Evolutionary conservation across 2,797 vertebrate genomes (phyloP), one percentile per base, ranked within the genome.

Genomic region (Oreochromis grahami): DNA sequence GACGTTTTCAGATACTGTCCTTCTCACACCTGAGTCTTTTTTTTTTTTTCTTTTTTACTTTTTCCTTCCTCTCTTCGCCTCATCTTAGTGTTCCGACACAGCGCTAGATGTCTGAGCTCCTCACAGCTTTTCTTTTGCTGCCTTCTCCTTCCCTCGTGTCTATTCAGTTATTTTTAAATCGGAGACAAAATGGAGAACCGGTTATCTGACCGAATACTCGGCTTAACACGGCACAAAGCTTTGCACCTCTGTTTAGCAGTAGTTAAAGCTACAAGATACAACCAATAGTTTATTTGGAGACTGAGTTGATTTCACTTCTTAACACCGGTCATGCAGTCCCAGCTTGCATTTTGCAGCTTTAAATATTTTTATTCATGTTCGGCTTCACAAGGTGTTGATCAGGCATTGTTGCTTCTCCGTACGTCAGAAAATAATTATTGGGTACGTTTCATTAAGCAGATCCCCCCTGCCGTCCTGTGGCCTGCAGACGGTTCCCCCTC

Each of bases 31-130:
- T 36, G 17, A 17, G 58, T 63, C 32, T 13, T 24, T 38, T 78
- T 55, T 26, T 11, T 56, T n/a, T n/a, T n/a, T n/a, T n/a, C 24
- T 50, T 51, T 83, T 1, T 13, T 4, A 58, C 19, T 55, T 83
- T 79, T 85, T 82, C 80, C 24, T 17, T 1, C 19, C 60, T 81
- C n/a, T n/a, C n/a, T n/a, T n/a, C n/a, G n/a, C n/a, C n/a, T 85
- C 87, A 70, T 86, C 77, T 77, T 81, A n/a, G 81, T 56, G 91
- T 90, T 90, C 84, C 32, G 14, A 84, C 89, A 83, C 87, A 80
- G 81, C 84, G 79, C 52, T 80, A 84, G 79, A 89, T 87, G 12
- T 86, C 88, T 88, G 89, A 83, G 88, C 90, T 93, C 85, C 90
- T 34, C 5, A 38, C 79, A 4, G n/a, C 65, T 79, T 55, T 84